phyloP scores from a whole-genome alignment of 2,888 invertebrate species.

The Watsonalla cultraria region DNA sequence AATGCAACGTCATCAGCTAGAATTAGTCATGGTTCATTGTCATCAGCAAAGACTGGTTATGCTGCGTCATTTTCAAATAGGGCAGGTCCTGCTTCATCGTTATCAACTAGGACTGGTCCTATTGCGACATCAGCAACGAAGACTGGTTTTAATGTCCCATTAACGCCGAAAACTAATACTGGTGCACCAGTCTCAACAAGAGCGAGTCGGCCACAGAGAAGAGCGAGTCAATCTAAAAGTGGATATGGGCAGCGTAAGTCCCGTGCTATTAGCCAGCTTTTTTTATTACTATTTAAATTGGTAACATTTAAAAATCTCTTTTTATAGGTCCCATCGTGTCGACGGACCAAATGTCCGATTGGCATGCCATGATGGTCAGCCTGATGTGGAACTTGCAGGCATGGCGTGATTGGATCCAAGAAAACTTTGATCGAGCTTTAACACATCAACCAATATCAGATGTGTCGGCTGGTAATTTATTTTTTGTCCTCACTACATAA shows the following conservation, averaged over 20 bases:
- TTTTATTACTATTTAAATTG: not conserved
- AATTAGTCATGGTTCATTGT: not conserved
- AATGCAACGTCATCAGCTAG: not conserved
- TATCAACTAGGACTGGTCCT: not conserved
- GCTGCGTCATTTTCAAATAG: not conserved
- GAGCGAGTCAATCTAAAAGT: constrained; percentile 14
- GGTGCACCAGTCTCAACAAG: not conserved
- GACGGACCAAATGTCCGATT: constrained; percentile 60
- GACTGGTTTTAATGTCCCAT: not conserved
- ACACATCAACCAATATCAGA: constrained; percentile 21
- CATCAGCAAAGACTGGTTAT: not conserved
- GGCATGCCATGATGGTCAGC: constrained; percentile 67
- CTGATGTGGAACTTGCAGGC: constrained; percentile 67
- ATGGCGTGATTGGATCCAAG: constrained; percentile 67
- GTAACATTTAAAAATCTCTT: not conserved
- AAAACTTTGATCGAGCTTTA: constrained; percentile 48
- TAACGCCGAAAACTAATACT: not conserved
- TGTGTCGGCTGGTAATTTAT: constrained; percentile 21
- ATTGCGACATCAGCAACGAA: not conserved
- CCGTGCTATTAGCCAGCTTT: not conserved
- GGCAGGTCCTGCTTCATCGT: not conserved
- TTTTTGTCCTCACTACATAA: not conserved
- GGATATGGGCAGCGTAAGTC: constrained; percentile 40
- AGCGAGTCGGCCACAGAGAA: not conserved
- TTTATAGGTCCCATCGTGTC: constrained; percentile 46